Conservation (phyloP, 2,888 invertebrate genomes). For the Stenodera caucasica region DNA sequence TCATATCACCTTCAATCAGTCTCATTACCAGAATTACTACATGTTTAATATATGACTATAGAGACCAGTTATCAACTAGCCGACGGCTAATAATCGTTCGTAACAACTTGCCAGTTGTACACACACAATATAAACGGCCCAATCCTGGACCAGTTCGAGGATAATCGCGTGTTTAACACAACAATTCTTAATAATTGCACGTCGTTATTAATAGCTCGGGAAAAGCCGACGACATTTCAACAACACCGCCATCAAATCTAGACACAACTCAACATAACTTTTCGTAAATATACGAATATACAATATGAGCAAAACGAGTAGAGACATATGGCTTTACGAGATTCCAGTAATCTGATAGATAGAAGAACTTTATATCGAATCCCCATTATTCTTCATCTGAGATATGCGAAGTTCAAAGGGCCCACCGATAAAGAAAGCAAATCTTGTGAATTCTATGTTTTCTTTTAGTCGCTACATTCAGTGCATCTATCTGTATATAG, state of each 20-base stretch:
- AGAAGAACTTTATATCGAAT: too few relatives aligned
- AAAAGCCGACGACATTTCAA: conserved; percentile 10
- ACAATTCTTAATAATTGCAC: conserved; percentile 11
- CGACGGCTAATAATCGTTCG: background rate
- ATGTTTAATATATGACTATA: background rate
- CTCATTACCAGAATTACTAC: background rate
- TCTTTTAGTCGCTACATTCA: too few relatives aligned
- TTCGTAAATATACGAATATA: too few relatives aligned
- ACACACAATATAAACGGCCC: background rate
- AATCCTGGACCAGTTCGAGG: background rate
- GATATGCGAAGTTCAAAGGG: too few relatives aligned
- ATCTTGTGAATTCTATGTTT: too few relatives aligned
- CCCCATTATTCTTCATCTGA: too few relatives aligned
- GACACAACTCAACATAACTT: background rate
- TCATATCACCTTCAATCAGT: background rate
- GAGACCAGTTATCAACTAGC: conserved; percentile 2
- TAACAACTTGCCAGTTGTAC: conserved; percentile 1
- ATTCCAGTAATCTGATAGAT: too few relatives aligned
- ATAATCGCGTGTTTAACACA: conserved; percentile 13
- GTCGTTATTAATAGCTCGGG: conserved; percentile 8
- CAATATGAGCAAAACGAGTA: conserved; percentile 22
- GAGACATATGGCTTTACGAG: too few relatives aligned
- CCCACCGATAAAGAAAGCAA: too few relatives aligned
- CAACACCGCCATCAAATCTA: background rate
- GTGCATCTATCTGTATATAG: too few relatives aligned